Percentiles rank a stretch among this genome's conserved stretches.
Conservation (phyloP, 2,113 vertebrate genomes). For the Dromiciops gliroides region DNA sequence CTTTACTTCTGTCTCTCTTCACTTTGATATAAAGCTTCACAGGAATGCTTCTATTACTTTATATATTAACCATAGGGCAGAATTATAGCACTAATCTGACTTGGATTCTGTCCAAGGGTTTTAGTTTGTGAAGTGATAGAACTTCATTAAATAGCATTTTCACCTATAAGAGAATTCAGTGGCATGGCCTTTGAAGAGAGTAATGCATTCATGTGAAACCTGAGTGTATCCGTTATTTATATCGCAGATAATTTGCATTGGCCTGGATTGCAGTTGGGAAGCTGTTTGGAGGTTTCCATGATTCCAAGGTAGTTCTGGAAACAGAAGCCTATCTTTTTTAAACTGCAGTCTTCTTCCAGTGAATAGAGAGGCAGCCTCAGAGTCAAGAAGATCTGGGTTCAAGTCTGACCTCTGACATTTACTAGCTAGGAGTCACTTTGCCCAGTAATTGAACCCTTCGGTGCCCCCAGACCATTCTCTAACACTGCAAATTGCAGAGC, state of each 20-base stretch:
- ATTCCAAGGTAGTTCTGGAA: neutral
- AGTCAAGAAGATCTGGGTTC: neutral
- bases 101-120: conserved; percentile 54
- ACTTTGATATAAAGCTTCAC: conserved; percentile 17
- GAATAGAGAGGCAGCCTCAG: neutral
- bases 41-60: neutral
- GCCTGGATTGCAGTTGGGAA: neutral
- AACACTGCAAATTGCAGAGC: neutral
- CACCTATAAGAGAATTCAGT: conserved; percentile 13
- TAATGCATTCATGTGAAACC: neutral
- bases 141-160: conserved; percentile 71
- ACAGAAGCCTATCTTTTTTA: neutral
- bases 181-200: conserved; percentile 22
- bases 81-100: neutral
- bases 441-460: neutral
- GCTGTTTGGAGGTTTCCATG: neutral
- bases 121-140: conserved; percentile 36
- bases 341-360: neutral
- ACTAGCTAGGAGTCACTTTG: neutral
- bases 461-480: neutral
- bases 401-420: neutral
- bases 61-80: neutral
- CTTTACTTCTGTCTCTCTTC: neutral
- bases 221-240: neutral
- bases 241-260: neutral